phyloP scores from a whole-genome alignment of 1,140 invertebrate genomes.

The Euwallacea fornicatus region DNA sequence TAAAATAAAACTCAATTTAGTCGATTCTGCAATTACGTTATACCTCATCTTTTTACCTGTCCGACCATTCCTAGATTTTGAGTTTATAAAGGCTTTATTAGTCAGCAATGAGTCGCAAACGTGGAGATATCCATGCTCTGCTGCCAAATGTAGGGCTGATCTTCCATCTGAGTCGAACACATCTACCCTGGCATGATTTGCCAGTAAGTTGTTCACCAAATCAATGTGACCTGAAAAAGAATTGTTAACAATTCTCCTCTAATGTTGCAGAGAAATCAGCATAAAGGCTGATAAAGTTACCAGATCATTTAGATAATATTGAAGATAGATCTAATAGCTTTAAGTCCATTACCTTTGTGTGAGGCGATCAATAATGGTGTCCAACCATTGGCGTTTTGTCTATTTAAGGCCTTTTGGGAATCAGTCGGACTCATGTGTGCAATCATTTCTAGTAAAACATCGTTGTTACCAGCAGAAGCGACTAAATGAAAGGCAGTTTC shows the following conservation, averaged over 20 bases:
- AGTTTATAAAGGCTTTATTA: conserved; percentile 98
- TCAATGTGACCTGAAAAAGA: conserved; percentile 70
- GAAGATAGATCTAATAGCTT: neutral
- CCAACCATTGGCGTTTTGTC: conserved; percentile 90
- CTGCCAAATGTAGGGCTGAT: conserved; percentile 92
- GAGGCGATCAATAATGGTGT: conserved; percentile 93
- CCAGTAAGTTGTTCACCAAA: conserved; percentile 81
- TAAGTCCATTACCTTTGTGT: conserved; percentile 55
- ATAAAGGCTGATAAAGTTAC: neutral
- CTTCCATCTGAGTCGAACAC: conserved; percentile 97
- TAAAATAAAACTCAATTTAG: neutral
- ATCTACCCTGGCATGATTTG: conserved; percentile 94
- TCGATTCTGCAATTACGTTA: neutral
- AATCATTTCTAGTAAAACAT: conserved; percentile 91
- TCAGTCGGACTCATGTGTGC: conserved; percentile 82
- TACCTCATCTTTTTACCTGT: conserved; percentile 53
- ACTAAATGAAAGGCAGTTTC: conserved; percentile 97
- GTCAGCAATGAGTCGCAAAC: conserved; percentile 94
- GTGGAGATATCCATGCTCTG: conserved; percentile 88
- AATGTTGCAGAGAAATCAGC: neutral
- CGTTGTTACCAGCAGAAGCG: conserved; percentile 92
- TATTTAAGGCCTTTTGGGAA: conserved; percentile 90
- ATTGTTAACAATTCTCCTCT: conserved; percentile 17
- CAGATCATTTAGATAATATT: too few relatives aligned
- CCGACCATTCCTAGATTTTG: conserved; percentile 81